These are phyloP conservation scores for Odontomyia ornata DNA, from an alignment of 2,888 invertebrate genomes.

Conservation along the genomic window DNA sequence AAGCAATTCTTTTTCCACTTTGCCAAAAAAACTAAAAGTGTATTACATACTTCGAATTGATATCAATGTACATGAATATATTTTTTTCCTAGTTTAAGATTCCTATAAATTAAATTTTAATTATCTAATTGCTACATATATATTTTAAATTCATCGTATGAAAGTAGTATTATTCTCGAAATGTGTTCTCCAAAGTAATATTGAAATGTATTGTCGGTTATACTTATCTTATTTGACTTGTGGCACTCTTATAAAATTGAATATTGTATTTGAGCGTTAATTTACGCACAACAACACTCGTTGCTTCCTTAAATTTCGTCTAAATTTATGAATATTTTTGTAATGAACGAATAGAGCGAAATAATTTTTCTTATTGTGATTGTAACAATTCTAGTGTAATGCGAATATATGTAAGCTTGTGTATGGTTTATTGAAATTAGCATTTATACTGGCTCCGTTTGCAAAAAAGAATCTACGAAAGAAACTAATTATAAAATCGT, in stretches of 20 bases:
- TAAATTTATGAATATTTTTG: not conserved
- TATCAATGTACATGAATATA: not conserved
- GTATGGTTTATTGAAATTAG: not conserved
- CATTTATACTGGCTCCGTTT: not conserved
- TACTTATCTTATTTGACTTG: not conserved
- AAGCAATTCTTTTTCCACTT: conserved; percentile 10
- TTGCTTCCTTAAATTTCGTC: conserved; percentile 22
- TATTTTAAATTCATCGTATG: not conserved
- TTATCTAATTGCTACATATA: conserved; percentile 4
- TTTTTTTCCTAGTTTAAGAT: conserved; percentile 29
- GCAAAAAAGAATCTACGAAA: not conserved
- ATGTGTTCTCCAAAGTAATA: conserved; percentile 32
- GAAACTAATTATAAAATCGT: not conserved
- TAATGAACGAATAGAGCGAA: not conserved
- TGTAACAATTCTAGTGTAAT: conserved; percentile 4
- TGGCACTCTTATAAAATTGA: conserved; percentile 13
- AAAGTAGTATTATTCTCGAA: conserved; percentile 1
- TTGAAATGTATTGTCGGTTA: conserved; percentile 3
- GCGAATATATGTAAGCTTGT: not conserved
- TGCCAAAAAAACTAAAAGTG: conserved; percentile 23
- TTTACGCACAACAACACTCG: conserved; percentile 32
- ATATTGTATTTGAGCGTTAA: not conserved
- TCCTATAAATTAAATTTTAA: conserved; percentile 12
- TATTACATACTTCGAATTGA: not conserved
- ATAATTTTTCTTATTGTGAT: conserved; percentile 6